A percentile compares a stretch with the other conserved stretches of the same genome.
Conservation (phyloP, 2,113 vertebrate genomes). For the Dipodomys spectabilis region DNA sequence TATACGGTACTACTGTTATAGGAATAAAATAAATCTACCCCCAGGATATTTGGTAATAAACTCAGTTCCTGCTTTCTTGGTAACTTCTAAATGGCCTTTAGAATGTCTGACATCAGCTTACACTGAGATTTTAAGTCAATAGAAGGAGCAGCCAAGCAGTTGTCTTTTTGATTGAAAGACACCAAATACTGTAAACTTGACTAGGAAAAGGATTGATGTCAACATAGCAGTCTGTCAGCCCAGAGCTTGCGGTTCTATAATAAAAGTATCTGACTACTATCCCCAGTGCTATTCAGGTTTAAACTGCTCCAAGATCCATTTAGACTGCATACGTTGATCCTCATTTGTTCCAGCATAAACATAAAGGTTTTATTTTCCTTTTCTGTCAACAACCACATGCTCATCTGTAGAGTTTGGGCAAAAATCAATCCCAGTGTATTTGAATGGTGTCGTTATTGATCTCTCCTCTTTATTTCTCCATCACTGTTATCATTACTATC, state of each 20-base stretch:
- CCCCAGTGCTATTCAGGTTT: too few relatives aligned
- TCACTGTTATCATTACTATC: neutral
- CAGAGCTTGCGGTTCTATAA: too few relatives aligned
- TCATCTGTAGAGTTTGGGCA: neutral
- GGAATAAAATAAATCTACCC: conserved; percentile 66
- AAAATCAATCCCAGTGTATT: neutral
- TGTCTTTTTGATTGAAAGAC: conserved; percentile 65
- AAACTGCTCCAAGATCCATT: neutral
- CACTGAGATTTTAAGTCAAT: conserved; percentile 41
- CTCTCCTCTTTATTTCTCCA: neutral
- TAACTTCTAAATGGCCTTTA: conserved; percentile 51
- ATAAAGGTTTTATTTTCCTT: neutral
- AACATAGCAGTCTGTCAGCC: neutral
- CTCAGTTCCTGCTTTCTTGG: conserved; percentile 22
- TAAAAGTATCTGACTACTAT: neutral
- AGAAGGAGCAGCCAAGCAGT: neutral
- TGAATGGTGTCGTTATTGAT: neutral
- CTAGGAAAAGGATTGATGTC: neutral
- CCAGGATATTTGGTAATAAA: conserved; percentile 67
- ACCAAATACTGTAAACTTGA: too few relatives aligned
- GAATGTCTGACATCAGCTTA: conserved; percentile 5
- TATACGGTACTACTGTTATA: neutral
- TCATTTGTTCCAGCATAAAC: neutral
- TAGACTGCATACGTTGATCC: neutral
- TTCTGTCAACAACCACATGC: neutral